A percentile compares a stretch with the other conserved stretches of the same genome.
Evolutionary conservation across 2,888 invertebrate genomes (phyloP).

Genomic region (Sarcophaga subvicina): DNA sequence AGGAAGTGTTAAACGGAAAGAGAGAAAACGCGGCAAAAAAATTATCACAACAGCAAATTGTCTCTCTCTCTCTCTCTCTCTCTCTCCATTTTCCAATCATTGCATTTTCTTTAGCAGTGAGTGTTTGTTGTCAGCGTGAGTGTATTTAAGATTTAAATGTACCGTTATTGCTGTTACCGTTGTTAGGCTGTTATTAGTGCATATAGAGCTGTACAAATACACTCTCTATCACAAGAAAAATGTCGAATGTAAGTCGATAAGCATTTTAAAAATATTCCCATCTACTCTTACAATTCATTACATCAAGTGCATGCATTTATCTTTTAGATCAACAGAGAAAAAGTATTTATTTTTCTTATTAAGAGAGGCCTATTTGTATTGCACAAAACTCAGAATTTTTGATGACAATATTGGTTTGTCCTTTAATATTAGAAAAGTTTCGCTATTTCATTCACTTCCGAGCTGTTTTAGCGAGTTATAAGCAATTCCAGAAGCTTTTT

Average conservation of each 20-base stretch:
- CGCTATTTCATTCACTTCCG: too few relatives aligned
- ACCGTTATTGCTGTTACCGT: slow-evolving; percentile 9
- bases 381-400: too few relatives aligned
- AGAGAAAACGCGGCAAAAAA: slow-evolving; percentile 28
- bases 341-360: too few relatives aligned
- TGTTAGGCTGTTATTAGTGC: slow-evolving; percentile 28
- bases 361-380: too few relatives aligned
- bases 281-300: too few relatives aligned
- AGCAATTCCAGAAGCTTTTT: too few relatives aligned
- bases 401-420: too few relatives aligned
- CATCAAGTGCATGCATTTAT: too few relatives aligned
- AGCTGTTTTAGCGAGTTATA: too few relatives aligned
- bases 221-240: slow-evolving; percentile 68
- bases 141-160: background rate
- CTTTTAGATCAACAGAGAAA: too few relatives aligned
- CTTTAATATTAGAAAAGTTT: too few relatives aligned
- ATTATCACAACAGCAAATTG: slow-evolving; percentile 3
- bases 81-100: background rate
- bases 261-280: background rate
- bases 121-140: slow-evolving; percentile 1
- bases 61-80: background rate
- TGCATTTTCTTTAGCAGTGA: background rate
- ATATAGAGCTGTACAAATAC: slow-evolving; percentile 4
- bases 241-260: slow-evolving; percentile 77
- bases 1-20: slow-evolving; percentile 55